A percentile compares a stretch with the other conserved stretches of the same genome.
These are phyloP conservation scores for Rachycentron canadum DNA, from an alignment of 2,797 vertebrate genomes.

Conservation along the genomic window DNA sequence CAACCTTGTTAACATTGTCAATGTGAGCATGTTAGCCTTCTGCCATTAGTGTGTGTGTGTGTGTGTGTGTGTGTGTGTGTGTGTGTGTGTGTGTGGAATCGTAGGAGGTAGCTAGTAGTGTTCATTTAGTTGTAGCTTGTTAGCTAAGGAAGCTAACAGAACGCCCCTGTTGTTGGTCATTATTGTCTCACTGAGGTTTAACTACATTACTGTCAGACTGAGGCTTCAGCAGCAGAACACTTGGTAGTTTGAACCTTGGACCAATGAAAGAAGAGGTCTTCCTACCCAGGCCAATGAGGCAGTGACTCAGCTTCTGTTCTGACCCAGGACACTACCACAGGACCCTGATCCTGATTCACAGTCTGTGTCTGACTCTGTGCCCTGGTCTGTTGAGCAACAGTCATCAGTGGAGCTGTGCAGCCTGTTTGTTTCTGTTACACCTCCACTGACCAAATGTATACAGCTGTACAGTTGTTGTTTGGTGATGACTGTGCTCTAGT, in stretches of 20 bases:
- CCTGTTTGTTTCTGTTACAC: conserved; percentile 4
- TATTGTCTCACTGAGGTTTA: no score
- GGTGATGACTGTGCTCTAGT: conserved; percentile 26
- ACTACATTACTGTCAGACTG: no score
- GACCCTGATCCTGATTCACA: neutral
- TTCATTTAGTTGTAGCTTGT: neutral
- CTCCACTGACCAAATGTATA: no score
- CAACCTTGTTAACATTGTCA: neutral
- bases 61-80: no score
- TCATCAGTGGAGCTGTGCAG: neutral
- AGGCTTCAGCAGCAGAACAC: no score
- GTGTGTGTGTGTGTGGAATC: no score
- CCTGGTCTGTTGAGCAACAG: neutral
- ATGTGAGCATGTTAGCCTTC: neutral
- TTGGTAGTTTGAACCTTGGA: no score
- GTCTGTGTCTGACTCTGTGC: neutral
- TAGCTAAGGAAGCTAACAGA: conserved; percentile 6
- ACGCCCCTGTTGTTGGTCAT: neutral
- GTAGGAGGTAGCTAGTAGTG: neutral
- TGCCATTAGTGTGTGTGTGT: neutral
- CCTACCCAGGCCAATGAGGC: no score
- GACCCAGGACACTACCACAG: neutral
- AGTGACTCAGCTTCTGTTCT: no score
- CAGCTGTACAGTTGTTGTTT: no score
- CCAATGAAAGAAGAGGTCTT: no score